phyloP scores from a whole-genome alignment of 2,113 vertebrate genomes.

The Barbus barbus region DNA sequence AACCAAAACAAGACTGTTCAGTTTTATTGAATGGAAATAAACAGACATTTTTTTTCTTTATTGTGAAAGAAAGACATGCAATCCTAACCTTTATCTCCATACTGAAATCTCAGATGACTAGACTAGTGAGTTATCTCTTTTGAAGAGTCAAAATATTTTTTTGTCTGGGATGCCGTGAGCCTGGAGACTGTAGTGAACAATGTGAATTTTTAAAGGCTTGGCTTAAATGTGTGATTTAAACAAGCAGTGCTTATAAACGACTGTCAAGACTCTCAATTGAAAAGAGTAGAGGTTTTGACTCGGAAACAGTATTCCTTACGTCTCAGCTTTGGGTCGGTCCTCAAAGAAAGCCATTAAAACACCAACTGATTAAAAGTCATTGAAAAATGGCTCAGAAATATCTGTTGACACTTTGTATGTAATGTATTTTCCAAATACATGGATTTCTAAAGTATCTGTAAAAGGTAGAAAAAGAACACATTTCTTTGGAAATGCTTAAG shows the following conservation, averaged over 20 bases:
- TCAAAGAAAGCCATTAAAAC: background rate
- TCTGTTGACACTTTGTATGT: background rate
- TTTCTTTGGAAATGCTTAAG: no score
- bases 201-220: background rate
- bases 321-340: background rate
- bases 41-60: background rate
- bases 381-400: background rate
- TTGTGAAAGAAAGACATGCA: background rate
- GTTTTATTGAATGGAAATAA: background rate
- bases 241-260: background rate
- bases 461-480: no score
- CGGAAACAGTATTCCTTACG: background rate
- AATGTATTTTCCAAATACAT: background rate
- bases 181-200: background rate
- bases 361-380: background rate
- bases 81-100: background rate
- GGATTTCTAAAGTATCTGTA: background rate
- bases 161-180: background rate
- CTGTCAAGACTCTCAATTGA: background rate
- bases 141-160: background rate
- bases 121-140: background rate
- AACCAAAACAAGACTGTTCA: background rate
- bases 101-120: background rate
- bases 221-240: background rate
- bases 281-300: background rate